Evolutionary conservation across 2,888 invertebrate species (phyloP), one percentile per base, ranked within the genome.

Genomic region (Sphaeridia pumilis): DNA sequence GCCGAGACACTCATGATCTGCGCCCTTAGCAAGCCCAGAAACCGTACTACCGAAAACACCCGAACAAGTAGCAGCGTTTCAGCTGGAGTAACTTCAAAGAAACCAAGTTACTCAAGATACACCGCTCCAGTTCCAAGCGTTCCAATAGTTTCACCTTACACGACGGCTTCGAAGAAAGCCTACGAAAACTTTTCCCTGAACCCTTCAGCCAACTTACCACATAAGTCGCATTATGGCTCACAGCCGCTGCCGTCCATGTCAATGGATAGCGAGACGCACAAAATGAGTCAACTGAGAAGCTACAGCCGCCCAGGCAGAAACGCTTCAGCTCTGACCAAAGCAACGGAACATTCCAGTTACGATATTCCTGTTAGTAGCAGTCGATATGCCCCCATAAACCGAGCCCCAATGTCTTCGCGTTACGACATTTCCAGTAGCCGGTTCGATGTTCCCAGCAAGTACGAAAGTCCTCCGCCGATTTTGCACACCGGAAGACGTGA

Each of bases 191-290:
- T 31, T 26, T 34, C 46, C 20, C 14, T 51, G 2, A 26, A 51
- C 27, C 51, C 51, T 1, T 27, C 51, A 7, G 51, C 51, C 5
- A 51, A 51, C 26, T 17, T 45, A 17, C 51, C 51, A 4, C 12
- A 31, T 1, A 36, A 25, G 22, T n/a, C 26, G 12, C 38, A 38
- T 38, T 38, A 38, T 38, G 10, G 7, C 31, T 31, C 31, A 7
- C 7, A 20, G 20, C 38, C 38, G 38, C 17, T 17, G 38, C 20
- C 38, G 38, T 7, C 20, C 7, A 38, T 5, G 17, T 38, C 38
- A 7, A 38, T 5, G 20, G 38, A 38, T 5, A 14, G 17, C 20
- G 17, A 38, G 17, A 5, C 17, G 17, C 7, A 17, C 7, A 12
- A 14, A 12, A 17, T 38, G 7, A 20, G 20, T 17, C 10, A 17